Evolutionary conservation across 2,113 vertebrate species (phyloP).

Genomic region (Peromyscus californicus): DNA sequence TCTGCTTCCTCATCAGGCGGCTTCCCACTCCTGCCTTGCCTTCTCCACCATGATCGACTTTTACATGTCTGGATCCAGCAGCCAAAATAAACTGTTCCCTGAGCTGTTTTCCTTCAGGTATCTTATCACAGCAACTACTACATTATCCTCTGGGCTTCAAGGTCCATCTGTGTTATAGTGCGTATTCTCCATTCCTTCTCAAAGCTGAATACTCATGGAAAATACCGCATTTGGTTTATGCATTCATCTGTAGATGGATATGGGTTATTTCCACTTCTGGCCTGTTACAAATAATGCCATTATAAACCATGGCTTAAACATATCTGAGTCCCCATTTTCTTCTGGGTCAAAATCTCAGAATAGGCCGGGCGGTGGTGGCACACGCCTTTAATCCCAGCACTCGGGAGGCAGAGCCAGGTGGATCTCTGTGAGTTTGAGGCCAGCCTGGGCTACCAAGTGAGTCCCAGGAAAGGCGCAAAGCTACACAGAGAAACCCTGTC

Average conservation of each 20-base stretch:
- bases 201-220: background rate
- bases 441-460: too few relatives aligned
- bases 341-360: background rate
- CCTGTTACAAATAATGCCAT: background rate
- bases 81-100: background rate
- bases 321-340: conserved; percentile 11
- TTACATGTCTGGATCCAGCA: background rate
- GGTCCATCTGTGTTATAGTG: background rate
- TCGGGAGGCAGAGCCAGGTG: too few relatives aligned
- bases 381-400: too few relatives aligned
- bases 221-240: background rate
- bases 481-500: too few relatives aligned
- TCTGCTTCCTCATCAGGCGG: background rate
- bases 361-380: too few relatives aligned
- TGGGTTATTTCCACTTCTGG: background rate
- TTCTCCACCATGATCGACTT: background rate
- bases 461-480: too few relatives aligned
- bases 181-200: background rate
- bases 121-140: background rate
- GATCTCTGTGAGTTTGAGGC: too few relatives aligned
- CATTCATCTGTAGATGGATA: background rate
- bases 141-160: background rate
- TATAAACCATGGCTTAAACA: background rate
- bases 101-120: background rate
- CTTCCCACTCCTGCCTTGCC: background rate